Conservation (phyloP, 2,113 vertebrate species). For the Lophotis ruficrista region DNA sequence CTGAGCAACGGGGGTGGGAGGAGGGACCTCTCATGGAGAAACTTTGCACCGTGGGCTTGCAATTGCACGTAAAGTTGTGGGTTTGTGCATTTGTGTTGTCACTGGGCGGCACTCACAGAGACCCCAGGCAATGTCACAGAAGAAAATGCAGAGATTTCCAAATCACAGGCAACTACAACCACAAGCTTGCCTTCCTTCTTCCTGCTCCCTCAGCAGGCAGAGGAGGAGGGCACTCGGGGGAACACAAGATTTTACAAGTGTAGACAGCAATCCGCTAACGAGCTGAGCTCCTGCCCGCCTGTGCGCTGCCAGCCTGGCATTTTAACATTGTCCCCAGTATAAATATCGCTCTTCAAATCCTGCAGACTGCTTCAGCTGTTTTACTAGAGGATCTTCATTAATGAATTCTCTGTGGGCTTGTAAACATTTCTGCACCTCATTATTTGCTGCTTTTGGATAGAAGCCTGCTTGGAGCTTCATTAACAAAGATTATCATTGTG, state of each 20-base stretch:
- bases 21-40: background rate
- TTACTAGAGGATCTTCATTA: background rate
- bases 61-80: background rate
- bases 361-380: background rate
- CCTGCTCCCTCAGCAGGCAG: background rate
- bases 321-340: background rate
- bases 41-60: fast-evolving
- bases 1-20: fast-evolving
- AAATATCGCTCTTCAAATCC: background rate
- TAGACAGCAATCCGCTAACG: fast-evolving
- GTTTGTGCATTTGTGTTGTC: background rate
- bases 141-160: background rate
- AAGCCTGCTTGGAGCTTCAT: constrained; percentile 13
- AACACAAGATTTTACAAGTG: background rate
- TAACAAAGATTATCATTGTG: constrained; percentile 54
- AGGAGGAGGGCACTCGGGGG: no score
- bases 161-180: background rate
- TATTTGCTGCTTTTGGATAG: background rate
- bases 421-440: constrained; percentile 37
- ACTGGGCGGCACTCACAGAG: fast-evolving
- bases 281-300: background rate
- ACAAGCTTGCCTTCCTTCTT: background rate
- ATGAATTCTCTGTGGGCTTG: constrained; percentile 3
- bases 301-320: background rate
- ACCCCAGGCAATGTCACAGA: no score